Evolutionary conservation across 2,888 invertebrate genomes (phyloP), one percentile per base, ranked within the genome.

Genomic region (Drosophila tanythrix): DNA sequence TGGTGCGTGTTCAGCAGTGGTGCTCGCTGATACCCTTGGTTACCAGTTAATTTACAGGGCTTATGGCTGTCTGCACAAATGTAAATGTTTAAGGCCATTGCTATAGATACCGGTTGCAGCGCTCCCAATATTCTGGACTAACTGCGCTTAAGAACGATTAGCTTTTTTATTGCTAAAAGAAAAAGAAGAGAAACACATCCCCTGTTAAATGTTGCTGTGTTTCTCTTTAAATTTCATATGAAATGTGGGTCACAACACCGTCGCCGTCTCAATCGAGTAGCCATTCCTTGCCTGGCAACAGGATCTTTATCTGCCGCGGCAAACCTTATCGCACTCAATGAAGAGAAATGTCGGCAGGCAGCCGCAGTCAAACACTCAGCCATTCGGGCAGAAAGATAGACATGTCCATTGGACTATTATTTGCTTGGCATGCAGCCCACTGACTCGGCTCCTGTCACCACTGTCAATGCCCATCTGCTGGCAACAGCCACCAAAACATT

Each of bases 11-110:
- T 35, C 38, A 27, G 25, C 27, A 59, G 2, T 29, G 36, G 10
- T 21, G 53, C 21, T 21, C 33, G 53, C 5, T 25, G 25, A 73
- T 80, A 79, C 72, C 91, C 90, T 81, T 87, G 83, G 84, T 70
- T 79, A 91, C 91, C 90, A 83, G 91, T 90, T 82, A 84, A 90
- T 89, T 88, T 81, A 84, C 77, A 67, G 68, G 67, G 89, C 86
- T 92, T 90, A 89, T 73, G 71, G 71, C 77, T 83, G 81, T 81
- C 82, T 79, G 81, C 63, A 43, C 11, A 59, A 64, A 62, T 68
- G 73, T 31, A 70, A 64, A 46, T 69, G 38, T 4, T 36, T 36
- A 31, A 29, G 21, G 29, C 8, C 13, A 31, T 55, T n/a, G 29
- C 43, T 31, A 55, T 27, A 59, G 72, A 72, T 76, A 56, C 40